Evolutionary conservation across 2,113 vertebrate genomes (phyloP).

Genomic region (Silurus meridionalis): DNA sequence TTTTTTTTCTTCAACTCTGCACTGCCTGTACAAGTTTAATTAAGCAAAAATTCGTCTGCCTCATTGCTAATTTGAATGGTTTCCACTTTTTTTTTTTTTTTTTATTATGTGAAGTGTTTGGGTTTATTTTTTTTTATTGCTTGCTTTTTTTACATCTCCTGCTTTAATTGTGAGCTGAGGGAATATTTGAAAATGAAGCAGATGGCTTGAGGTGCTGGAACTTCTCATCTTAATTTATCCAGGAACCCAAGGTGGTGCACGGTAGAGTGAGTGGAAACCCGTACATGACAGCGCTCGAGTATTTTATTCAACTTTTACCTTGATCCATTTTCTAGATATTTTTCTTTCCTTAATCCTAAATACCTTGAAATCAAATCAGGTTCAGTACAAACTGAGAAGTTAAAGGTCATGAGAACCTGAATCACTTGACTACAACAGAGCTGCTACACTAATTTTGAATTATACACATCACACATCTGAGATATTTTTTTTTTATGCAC

Average conservation of each 20-base stretch:
- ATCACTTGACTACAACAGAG: not conserved
- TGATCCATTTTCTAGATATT: not conserved
- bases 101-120: slow-evolving; percentile 26
- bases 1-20: slow-evolving; percentile 70
- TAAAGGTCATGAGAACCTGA: not conserved
- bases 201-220: slow-evolving; percentile 68
- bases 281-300: not conserved
- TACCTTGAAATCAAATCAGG: not conserved
- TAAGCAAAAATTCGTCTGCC: slow-evolving; percentile 65
- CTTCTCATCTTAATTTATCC: slow-evolving; percentile 66
- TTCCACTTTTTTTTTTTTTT: slow-evolving; percentile 52
- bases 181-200: slow-evolving; percentile 54
- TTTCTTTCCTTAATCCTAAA: not conserved
- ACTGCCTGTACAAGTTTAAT: slow-evolving; percentile 74
- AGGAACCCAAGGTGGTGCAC: slow-evolving; percentile 59
- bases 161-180: slow-evolving; percentile 59
- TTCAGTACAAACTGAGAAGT: not conserved
- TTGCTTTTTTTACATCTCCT: slow-evolving; percentile 36
- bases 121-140: slow-evolving; percentile 8
- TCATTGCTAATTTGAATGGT: slow-evolving; percentile 66
- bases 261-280: slow-evolving; percentile 5
- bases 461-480: not conserved
- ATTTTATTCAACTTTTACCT: not conserved
- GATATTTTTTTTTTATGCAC: too few relatives aligned
- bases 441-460: not conserved